phyloP scores from a whole-genome alignment of 1,140 invertebrate species.

The Apis laboriosa region DNA sequence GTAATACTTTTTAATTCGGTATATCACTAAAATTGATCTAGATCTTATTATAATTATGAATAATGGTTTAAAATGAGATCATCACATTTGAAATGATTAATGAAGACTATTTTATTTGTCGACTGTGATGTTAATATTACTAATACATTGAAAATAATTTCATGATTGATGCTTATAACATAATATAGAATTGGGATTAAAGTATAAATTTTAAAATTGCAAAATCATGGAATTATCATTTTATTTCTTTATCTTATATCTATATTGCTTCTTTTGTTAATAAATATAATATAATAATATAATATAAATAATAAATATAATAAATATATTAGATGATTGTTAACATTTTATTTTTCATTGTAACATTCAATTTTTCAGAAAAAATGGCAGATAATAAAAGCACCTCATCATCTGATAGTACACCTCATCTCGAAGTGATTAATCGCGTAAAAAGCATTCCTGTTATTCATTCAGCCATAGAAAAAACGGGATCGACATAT shows the following conservation, averaged over 20 bases:
- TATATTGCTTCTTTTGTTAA: too few species aligned
- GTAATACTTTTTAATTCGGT: background rate
- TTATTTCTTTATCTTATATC: too few species aligned
- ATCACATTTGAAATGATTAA: background rate
- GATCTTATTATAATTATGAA: background rate
- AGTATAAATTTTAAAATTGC: too few species aligned
- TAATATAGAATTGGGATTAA: too few species aligned
- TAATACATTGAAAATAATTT: too few species aligned
- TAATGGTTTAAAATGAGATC: background rate
- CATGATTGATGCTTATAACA: too few species aligned
- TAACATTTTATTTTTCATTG: too few species aligned
- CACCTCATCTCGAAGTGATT: constrained; percentile 82
- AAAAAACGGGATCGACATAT: constrained; percentile 83
- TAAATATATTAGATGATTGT: background rate
- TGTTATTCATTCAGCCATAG: constrained; percentile 82
- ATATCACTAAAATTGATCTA: background rate
- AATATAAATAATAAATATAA: background rate
- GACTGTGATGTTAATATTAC: too few species aligned
- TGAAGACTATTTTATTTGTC: background rate
- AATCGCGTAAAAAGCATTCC: constrained; percentile 84
- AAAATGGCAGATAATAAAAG: constrained; percentile 56
- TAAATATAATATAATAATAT: background rate
- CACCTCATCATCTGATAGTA: background rate
- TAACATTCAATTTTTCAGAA: constrained; percentile 31
- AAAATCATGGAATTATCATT: too few species aligned